Evolutionary conservation across 2,113 vertebrate species (phyloP), one percentile per base, ranked within the genome.

Genomic region (Kryptolebias marmoratus): DNA sequence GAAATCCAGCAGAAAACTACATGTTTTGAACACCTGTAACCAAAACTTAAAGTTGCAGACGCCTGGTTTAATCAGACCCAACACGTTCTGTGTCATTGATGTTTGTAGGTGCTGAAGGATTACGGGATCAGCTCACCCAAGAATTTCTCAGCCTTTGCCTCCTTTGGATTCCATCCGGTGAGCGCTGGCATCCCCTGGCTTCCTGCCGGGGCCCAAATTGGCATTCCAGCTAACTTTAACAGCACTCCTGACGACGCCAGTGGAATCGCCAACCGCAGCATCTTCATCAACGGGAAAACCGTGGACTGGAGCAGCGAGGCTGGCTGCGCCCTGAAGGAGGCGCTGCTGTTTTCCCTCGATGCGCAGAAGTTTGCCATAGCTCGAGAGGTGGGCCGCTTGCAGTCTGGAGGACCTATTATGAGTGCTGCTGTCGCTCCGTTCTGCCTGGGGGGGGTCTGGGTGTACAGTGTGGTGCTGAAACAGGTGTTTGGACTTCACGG

Each of bases 351-450:
- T 66, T 97, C 96, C 11, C 77, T 2, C 0, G 63, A 93, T 0
- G 96, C 96, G 3, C 94, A 96, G 92, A 98, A 95, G 84, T 99
- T 98, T 44, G 94, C 95, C 22, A 68, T 98, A 64, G 96, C 96
- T 1, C 92, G 95, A 36, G 97, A 99, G 64, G 86, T 96, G 50
- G 67, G 88, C 1, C 95, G 95, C 39, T 77, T 97, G 74, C 92
- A 95, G 68, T 92, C 59, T 0, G 73, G 92, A 10, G 84, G 93
- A 0, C 95, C 95, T 0, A 45, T 95, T 5, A 9, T 95, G 3
- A 92, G 79, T 1, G 95, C 95, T 0, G 79, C 85, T 0, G 93
- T 96, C 3, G 95, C 94, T 63, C 95, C 97, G 0, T 1, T 86
- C 47, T 98, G 95, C 73, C 86, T 98, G 55, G 93, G 87, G 0